These are phyloP conservation scores for Myripristis jacobus DNA, from an alignment of 2,797 vertebrate genomes.

Conservation along the genomic window DNA sequence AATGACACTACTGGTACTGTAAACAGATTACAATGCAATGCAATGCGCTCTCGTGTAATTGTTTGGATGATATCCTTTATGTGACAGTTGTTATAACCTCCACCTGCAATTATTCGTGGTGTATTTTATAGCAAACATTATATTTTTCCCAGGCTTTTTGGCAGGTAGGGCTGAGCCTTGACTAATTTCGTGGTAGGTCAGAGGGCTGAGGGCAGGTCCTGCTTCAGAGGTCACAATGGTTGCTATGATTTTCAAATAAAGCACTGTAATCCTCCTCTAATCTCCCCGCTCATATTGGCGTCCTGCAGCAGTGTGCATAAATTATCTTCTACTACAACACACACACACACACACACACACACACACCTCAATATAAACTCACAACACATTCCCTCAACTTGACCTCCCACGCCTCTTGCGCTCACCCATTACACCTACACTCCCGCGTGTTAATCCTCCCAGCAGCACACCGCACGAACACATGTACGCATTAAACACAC, in stretches of 20 bases:
- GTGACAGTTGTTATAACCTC: too few species aligned
- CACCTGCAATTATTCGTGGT: too few species aligned
- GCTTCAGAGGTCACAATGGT: slow-evolving; percentile 43
- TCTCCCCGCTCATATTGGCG: slow-evolving; percentile 49
- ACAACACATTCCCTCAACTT: slow-evolving; percentile 35
- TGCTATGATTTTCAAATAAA: slow-evolving; percentile 64
- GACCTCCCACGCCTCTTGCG: slow-evolving; percentile 56
- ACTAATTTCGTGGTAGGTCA: slow-evolving; percentile 40
- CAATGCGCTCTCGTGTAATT: too few species aligned
- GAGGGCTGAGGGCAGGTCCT: slow-evolving; percentile 22
- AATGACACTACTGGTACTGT: too few species aligned
- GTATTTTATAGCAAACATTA: not conserved
- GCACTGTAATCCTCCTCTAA: slow-evolving; percentile 62
- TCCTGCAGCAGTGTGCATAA: slow-evolving; percentile 55
- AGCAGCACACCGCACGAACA: slow-evolving; percentile 41
- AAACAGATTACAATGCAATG: too few species aligned
- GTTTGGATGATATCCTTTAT: too few species aligned
- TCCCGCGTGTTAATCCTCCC: slow-evolving; percentile 43
- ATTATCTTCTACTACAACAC: slow-evolving; percentile 52
- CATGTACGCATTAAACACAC: slow-evolving; percentile 22
- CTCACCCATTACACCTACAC: slow-evolving; percentile 48
- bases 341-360: not conserved
- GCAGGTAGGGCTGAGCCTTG: not conserved
- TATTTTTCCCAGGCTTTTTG: not conserved
- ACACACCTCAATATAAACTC: slow-evolving; percentile 16